Base-by-base conservation (phyloP, 1,140 invertebrate species). In the Drosophila ironensis region DNA sequence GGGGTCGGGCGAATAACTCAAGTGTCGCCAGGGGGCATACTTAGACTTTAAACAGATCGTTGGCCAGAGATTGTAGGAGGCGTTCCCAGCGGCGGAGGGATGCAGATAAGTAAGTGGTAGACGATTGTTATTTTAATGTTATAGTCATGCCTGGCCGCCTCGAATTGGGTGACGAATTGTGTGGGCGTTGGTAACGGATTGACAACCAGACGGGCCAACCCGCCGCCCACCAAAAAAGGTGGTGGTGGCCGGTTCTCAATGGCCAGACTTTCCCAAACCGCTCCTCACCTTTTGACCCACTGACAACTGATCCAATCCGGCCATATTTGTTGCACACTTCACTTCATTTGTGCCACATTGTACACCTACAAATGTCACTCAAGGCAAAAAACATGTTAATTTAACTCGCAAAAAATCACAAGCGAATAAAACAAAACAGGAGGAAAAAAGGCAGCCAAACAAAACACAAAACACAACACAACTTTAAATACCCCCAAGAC, bases 281-380 rank as follows among this genome's bases (percentile, higher is more conserved):
- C 19, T 14, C 17, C 22, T 46, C 24, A 66, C 59, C 61, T 66
- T 41, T 64, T 64, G 45, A 66, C 61, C 56, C 59, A 42, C 37
- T 48, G 63, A 45, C 66, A 59, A 48, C 25, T 52, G 33, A 71
- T 46, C 41, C 28, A 47, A 71, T 51, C 51, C 42, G 47, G 70
- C 80, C 74, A 86, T 86, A 86, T 86, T 86, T 86, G 80, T 86
- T 86, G 80, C 71, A 84, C 76, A 84, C 78, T 86, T 84, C 80
- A 86, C 80, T 86, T 86, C 74, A 78, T 86, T 86, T 86, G 80
- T 86, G 80, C 80, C 80, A 86, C 80, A 86, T 86, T 78, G 70
- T 86, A 86, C 80, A 86, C 80, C 80, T 86, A 86, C 80, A 86
- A 86, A 86, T 86, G 80, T 86, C 80, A 86, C 80, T 86, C 80